A percentile compares a stretch with the other conserved stretches of the same genome.
These are phyloP conservation scores for Gambusia yucatana DNA, from an alignment of 2,797 vertebrate species.

Conservation along the genomic window DNA sequence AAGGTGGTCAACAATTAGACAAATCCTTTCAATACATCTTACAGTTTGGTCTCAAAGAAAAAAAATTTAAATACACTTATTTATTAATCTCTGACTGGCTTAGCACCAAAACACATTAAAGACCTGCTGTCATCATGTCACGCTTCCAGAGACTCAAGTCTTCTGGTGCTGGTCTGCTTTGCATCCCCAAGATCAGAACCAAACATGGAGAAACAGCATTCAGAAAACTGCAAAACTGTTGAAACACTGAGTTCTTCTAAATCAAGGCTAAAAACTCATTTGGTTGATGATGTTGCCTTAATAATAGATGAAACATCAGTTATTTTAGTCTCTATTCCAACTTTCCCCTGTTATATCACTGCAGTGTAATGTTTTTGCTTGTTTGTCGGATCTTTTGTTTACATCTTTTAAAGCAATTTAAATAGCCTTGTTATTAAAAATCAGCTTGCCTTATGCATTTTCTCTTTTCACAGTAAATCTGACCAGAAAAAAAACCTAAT, in stretches of 20 bases:
- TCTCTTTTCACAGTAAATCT: neutral
- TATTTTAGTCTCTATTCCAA: neutral
- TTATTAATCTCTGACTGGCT: neutral
- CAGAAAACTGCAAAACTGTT: neutral
- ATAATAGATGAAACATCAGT: neutral
- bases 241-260: neutral
- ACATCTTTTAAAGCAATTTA: neutral
- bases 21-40: neutral
- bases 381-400: neutral
- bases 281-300: neutral
- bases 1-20: neutral
- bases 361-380: neutral
- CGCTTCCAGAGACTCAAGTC: neutral
- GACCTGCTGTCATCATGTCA: neutral
- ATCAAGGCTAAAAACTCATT: neutral
- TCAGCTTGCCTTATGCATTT: neutral
- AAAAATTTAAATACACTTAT: neutral
- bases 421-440: neutral
- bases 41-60: neutral
- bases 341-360: neutral
- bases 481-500: neutral
- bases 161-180: neutral
- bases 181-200: neutral
- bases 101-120: neutral
- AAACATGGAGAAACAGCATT: neutral